Conservation (phyloP, 2,797 vertebrate species). For the Zalophus californianus region DNA sequence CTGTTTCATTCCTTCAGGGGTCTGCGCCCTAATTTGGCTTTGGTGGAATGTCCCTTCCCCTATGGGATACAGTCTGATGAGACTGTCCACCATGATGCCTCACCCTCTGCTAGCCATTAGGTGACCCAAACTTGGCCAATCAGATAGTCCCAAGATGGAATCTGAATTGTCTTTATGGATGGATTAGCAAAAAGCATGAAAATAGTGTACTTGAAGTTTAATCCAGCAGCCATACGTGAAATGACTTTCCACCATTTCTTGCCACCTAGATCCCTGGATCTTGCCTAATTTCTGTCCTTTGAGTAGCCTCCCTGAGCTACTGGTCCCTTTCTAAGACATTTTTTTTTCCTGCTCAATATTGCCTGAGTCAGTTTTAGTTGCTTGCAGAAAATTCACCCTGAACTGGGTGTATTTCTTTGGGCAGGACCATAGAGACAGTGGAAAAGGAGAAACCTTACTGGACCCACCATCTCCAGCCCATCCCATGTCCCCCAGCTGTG, state of each 20-base stretch:
- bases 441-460: background rate
- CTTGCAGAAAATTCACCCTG: background rate
- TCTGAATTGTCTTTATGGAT: background rate
- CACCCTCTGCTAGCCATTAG: background rate
- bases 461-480: background rate
- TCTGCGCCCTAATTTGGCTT: background rate
- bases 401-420: background rate
- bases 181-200: background rate
- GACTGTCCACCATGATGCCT: background rate
- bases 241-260: background rate
- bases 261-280: background rate
- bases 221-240: background rate
- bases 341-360: background rate
- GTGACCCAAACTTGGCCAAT: background rate
- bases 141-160: background rate
- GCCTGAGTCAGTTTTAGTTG: background rate
- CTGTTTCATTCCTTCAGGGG: background rate
- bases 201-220: background rate
- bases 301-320: background rate
- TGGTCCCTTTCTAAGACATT: background rate
- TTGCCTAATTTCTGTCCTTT: background rate
- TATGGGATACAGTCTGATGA: background rate
- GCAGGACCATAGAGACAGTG: rapidly evolving
- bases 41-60: background rate
- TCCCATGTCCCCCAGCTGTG: rapidly evolving